These are phyloP conservation scores for Podarcis cretensis DNA, from an alignment of 2,113 vertebrate genomes.

Conservation along the genomic window DNA sequence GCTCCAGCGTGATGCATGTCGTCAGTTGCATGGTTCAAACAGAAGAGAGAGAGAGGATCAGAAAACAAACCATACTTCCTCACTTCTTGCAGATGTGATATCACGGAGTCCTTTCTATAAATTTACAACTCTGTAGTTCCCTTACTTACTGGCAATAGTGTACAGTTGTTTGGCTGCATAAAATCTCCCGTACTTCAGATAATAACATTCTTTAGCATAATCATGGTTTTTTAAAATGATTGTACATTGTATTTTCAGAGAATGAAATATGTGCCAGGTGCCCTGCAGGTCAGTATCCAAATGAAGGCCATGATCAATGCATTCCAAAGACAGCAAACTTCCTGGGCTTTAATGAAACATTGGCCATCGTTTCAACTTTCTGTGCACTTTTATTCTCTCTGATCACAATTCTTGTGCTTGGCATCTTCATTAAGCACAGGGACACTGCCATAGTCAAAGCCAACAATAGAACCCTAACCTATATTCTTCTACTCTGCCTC, in stretches of 20 bases:
- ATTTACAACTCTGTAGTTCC: no score
- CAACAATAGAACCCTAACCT: not conserved
- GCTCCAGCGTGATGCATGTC: no score
- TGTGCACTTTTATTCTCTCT: not conserved
- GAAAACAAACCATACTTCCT: no score
- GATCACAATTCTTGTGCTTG: not conserved
- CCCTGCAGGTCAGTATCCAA: not conserved
- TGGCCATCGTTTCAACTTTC: not conserved
- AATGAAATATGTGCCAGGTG: not conserved
- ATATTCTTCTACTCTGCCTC: not conserved
- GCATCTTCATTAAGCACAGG: not conserved
- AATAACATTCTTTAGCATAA: not conserved
- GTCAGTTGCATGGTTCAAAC: no score
- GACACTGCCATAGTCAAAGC: slow-evolving; percentile 4
- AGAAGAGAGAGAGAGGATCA: no score
- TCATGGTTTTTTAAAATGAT: not conserved
- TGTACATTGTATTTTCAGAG: not conserved
- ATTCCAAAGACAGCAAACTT: not conserved
- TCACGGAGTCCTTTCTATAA: not conserved
- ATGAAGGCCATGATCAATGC: not conserved
- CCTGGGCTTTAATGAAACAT: not conserved
- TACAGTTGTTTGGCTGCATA: no score
- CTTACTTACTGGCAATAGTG: no score
- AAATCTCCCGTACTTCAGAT: not conserved
- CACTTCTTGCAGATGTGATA: not conserved